These are phyloP conservation scores for Chelonia mydas DNA, from an alignment of 2,797 vertebrate genomes.

Conservation along the genomic window DNA sequence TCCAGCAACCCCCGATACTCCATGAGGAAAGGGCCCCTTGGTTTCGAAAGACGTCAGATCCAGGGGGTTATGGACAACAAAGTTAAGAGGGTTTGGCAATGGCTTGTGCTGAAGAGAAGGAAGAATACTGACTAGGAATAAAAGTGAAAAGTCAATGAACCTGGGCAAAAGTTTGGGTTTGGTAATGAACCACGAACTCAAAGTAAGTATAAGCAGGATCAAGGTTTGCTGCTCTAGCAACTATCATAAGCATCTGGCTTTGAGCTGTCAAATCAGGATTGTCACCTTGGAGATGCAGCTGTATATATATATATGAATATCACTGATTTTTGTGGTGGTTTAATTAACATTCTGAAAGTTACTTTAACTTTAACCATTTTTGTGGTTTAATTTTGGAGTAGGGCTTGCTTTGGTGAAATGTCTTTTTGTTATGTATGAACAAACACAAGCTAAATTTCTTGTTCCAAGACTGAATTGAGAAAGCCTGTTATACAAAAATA, in stretches of 20 bases:
- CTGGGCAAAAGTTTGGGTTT: background rate
- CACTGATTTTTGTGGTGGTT: background rate
- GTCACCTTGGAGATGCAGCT: background rate
- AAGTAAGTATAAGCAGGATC: background rate
- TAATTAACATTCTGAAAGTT: background rate
- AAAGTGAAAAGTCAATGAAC: slow-evolving; percentile 14
- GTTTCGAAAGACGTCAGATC: background rate
- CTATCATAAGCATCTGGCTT: background rate
- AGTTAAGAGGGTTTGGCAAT: background rate
- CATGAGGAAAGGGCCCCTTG: background rate
- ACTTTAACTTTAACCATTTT: background rate
- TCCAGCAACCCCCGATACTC: background rate
- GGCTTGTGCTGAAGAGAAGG: background rate
- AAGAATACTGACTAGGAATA: background rate
- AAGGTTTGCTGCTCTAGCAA: background rate
- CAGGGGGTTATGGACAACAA: background rate
- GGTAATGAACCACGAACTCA: background rate
- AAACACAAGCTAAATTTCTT: background rate
- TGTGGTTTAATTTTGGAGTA: background rate
- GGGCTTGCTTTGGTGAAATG: background rate
- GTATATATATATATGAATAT: background rate
- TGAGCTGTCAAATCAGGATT: background rate
- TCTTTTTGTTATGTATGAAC: background rate
- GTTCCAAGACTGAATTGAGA: background rate
- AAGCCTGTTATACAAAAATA: background rate